Percentiles rank a stretch among this genome's conserved stretches.
These are phyloP conservation scores for Cephalopterus ornatus DNA, from an alignment of 2,113 vertebrate genomes.

Conservation along the genomic window DNA sequence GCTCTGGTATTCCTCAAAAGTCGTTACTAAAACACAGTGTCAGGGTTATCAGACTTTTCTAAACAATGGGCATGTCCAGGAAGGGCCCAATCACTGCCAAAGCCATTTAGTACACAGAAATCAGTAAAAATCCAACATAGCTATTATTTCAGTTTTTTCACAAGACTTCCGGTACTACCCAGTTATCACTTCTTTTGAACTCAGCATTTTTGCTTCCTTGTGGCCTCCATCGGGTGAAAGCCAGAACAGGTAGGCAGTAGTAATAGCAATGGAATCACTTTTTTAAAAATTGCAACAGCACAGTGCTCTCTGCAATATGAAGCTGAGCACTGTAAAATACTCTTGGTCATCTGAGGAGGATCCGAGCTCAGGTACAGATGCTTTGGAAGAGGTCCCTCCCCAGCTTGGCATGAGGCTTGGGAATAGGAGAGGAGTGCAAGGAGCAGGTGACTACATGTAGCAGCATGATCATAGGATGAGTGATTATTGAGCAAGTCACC, in stretches of 20 bases:
- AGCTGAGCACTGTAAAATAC: not conserved
- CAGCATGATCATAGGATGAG: fast-evolving
- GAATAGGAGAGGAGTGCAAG: not conserved
- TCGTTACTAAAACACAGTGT: not conserved
- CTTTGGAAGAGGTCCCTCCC: not conserved
- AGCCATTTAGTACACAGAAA: not conserved
- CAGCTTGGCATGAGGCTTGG: not conserved
- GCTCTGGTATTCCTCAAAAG: not conserved
- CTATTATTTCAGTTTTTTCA: not conserved
- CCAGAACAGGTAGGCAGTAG: not conserved
- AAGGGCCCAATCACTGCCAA: not conserved
- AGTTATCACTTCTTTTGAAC: not conserved
- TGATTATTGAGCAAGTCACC: not conserved
- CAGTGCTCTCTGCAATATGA: not conserved
- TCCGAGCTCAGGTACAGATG: not conserved
- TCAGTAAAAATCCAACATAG: not conserved
- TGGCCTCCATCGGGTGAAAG: not conserved
- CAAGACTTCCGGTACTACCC: not conserved
- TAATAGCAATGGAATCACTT: not conserved
- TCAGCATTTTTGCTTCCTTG: not conserved
- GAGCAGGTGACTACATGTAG: fast-evolving
- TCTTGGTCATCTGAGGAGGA: not conserved
- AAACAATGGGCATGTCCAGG: not conserved
- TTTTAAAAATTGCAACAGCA: not conserved
- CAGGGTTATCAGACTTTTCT: not conserved